These are phyloP conservation scores for Platysteira castanea DNA, from an alignment of 2,113 vertebrate genomes.

Conservation along the genomic window DNA sequence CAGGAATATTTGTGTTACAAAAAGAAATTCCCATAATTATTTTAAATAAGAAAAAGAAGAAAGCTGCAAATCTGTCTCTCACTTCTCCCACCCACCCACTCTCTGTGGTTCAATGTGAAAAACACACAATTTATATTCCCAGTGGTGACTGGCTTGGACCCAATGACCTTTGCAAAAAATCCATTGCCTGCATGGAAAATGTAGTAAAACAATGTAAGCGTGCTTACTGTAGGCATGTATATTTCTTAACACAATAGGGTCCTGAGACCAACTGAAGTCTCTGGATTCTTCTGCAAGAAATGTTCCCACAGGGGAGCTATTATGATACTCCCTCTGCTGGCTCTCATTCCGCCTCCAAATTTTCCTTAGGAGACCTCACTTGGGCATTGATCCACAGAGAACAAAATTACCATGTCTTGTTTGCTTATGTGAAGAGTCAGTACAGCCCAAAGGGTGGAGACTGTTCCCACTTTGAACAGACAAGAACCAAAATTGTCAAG, in stretches of 20 bases:
- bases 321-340: slow-evolving; percentile 43
- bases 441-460: background rate
- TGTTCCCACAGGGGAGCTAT: slow-evolving; percentile 11
- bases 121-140: slow-evolving; percentile 4
- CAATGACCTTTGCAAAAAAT: slow-evolving; percentile 49
- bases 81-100: background rate
- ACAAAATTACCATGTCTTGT: background rate
- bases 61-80: background rate
- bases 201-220: slow-evolving; percentile 37
- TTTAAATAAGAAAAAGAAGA: background rate
- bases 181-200: slow-evolving; percentile 35
- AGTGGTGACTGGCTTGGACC: slow-evolving; percentile 5
- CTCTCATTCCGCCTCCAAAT: background rate
- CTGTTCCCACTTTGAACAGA: background rate
- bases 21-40: background rate
- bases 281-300: slow-evolving; percentile 18
- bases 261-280: background rate
- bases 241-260: slow-evolving; percentile 45
- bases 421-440: background rate
- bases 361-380: slow-evolving; percentile 3
- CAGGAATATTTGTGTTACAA: background rate
- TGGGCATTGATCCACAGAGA: background rate
- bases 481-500: background rate
- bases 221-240: slow-evolving; percentile 25
- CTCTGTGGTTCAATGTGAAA: background rate